phyloP scores from a whole-genome alignment of 2,797 vertebrate genomes.

The Diplodus sargus region DNA sequence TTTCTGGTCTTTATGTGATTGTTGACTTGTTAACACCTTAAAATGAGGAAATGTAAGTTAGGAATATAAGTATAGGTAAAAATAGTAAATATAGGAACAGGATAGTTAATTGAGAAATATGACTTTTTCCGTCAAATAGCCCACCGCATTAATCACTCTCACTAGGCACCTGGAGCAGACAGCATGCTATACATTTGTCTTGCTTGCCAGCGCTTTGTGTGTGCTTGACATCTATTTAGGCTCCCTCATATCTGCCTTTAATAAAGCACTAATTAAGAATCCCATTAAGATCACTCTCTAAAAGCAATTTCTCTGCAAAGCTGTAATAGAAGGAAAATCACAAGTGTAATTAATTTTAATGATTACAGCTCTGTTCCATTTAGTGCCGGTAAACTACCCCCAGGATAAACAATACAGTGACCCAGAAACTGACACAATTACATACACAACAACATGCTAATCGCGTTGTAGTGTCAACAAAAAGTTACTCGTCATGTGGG shows the following conservation, averaged over 20 bases:
- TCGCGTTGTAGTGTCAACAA: too few species aligned
- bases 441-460: too few species aligned
- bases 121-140: background rate
- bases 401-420: background rate
- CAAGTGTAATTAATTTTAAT: slow-evolving; percentile 1
- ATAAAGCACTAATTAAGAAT: slow-evolving; percentile 1
- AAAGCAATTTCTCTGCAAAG: background rate
- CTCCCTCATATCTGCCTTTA: background rate
- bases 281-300: background rate
- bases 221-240: background rate
- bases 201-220: background rate
- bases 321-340: background rate
- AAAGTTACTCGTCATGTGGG: background rate
- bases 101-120: background rate
- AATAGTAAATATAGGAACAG: background rate
- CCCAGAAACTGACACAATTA: background rate
- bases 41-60: background rate
- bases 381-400: background rate
- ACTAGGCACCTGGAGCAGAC: background rate
- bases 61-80: background rate
- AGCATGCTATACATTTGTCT: background rate
- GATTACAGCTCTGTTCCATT: slow-evolving; percentile 2
- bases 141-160: too few species aligned
- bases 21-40: background rate
- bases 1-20: background rate